These are phyloP conservation scores for Morpho achilles DNA, from an alignment of 2,888 invertebrate genomes.

Conservation along the genomic window DNA sequence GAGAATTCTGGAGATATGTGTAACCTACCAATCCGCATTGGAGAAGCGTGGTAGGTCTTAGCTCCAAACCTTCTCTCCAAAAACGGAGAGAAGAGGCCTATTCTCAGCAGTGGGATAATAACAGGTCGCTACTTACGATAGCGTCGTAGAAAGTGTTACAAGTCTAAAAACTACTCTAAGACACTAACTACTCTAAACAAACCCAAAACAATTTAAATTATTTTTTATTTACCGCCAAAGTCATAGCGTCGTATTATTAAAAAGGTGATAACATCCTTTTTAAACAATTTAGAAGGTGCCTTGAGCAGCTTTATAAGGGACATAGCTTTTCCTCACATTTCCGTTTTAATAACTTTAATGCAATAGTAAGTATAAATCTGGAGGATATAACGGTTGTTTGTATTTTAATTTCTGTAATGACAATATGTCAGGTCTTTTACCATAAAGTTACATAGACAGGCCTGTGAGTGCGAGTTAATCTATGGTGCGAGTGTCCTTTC, in stretches of 20 bases:
- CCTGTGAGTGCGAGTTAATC: too few species aligned
- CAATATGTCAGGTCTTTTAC: background rate
- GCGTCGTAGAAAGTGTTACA: too few species aligned
- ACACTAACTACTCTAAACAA: background rate
- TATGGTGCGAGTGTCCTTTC: too few species aligned
- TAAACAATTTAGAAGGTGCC: conserved; percentile 55
- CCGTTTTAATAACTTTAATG: background rate
- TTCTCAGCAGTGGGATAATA: too few species aligned
- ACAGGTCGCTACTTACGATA: too few species aligned
- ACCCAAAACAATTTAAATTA: background rate
- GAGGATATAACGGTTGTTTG: background rate
- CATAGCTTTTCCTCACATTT: conserved; percentile 37
- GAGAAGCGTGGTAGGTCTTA: too few species aligned
- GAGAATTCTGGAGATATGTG: too few species aligned
- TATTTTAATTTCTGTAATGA: conserved; percentile 1
- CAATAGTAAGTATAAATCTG: background rate
- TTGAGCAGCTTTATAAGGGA: conserved; percentile 58
- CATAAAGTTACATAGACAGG: too few species aligned
- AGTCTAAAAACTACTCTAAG: too few species aligned
- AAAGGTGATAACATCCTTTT: conserved; percentile 65
- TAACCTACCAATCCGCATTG: too few species aligned
- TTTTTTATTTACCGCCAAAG: conserved; percentile 51
- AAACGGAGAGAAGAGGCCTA: too few species aligned
- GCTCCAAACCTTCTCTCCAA: too few species aligned
- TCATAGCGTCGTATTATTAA: conserved; percentile 61